Evolutionary conservation across 2,113 vertebrate genomes (phyloP).

Genomic region (Sprattus sprattus): DNA sequence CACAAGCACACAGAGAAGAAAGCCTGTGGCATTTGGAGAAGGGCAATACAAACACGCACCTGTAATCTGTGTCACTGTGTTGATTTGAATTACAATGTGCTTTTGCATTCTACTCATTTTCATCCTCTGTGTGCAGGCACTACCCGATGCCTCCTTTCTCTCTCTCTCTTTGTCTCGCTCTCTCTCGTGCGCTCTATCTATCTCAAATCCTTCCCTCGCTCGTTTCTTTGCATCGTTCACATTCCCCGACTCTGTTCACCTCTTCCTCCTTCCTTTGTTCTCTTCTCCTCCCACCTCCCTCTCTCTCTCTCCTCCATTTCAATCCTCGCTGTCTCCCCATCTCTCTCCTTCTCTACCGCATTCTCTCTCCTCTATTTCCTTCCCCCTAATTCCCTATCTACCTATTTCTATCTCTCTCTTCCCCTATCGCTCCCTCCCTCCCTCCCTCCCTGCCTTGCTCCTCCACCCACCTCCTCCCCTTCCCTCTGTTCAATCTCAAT

Average conservation of each 20-base stretch:
- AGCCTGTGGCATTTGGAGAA: neutral
- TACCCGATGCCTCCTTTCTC: neutral
- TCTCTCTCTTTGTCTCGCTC: neutral
- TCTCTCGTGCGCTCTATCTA: neutral
- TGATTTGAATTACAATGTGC: neutral
- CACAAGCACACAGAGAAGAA: neutral
- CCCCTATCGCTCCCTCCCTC: constrained; percentile 14
- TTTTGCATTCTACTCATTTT: neutral
- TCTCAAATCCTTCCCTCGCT: neutral
- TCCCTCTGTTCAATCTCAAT: constrained; percentile 51
- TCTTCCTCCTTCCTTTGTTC: constrained; percentile 29
- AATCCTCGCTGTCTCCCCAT: constrained; percentile 32
- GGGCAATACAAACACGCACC: neutral
- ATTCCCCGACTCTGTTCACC: neutral
- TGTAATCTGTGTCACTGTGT: constrained; percentile 2
- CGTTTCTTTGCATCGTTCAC: neutral
- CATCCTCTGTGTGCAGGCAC: neutral
- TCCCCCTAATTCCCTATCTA: no score
- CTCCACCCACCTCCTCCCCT: neutral
- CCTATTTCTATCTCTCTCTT: constrained; percentile 13
- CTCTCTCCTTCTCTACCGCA: neutral
- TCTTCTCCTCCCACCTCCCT: constrained; percentile 42
- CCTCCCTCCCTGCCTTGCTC: neutral
- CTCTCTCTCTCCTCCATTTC: neutral
- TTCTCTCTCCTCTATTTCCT: neutral